Conservation (phyloP, 2,888 invertebrate genomes). For the Andrena marginata region DNA sequence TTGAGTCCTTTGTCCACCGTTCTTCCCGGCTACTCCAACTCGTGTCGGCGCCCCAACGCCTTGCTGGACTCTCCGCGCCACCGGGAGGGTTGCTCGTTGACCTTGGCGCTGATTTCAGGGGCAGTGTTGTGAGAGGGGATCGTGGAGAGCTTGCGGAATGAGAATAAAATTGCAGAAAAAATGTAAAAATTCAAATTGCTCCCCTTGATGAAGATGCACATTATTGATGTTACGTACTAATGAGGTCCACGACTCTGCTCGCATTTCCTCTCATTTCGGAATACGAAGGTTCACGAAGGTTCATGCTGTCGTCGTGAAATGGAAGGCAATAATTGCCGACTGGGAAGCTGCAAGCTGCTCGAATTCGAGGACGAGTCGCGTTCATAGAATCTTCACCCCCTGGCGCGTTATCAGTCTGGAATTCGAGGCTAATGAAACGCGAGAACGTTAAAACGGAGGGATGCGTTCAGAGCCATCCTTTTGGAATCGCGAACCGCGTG, state of each 20-base stretch:
- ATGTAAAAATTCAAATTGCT: background rate
- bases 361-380: background rate
- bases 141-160: background rate
- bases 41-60: background rate
- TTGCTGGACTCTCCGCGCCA: background rate
- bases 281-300: background rate
- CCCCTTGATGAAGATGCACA: too few relatives aligned
- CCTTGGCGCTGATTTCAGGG: background rate
- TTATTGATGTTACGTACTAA: too few relatives aligned
- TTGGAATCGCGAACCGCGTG: background rate
- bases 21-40: background rate
- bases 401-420: background rate
- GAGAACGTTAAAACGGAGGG: background rate
- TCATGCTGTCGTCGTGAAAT: too few relatives aligned
- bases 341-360: background rate
- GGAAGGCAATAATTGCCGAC: background rate
- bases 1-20: constrained; percentile 2
- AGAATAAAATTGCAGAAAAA: background rate
- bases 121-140: background rate
- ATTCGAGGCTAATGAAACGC: constrained; percentile 9
- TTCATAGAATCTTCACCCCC: background rate
- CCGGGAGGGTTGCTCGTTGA: background rate
- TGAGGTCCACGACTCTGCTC: too few relatives aligned
- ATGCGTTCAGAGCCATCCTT: constrained; percentile 1
- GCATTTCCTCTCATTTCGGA: background rate